Evolutionary conservation across 2,113 vertebrate species (phyloP), one percentile per base, ranked within the genome.

Genomic region (Sminthopsis crassicaudata): DNA sequence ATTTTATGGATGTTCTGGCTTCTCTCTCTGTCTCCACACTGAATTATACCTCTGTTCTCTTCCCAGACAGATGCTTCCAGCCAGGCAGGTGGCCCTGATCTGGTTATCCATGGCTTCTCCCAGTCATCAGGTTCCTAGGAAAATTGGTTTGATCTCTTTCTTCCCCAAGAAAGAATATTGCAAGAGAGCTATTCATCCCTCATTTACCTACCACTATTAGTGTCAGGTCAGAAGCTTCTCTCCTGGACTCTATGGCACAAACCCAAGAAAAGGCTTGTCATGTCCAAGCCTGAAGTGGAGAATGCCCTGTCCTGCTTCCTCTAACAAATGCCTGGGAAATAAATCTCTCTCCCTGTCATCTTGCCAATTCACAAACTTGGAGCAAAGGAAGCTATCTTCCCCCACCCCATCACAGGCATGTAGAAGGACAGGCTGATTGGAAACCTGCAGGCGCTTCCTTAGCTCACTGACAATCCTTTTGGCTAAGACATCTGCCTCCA

Each of bases 401-500:
- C 89, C 25, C 24, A 93, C 0, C 23, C 46, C n/a, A 16, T 57
- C 90, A 54, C 30, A 94, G 91, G 67, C 52, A 93, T 7, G 57
- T 12, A 93, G 91, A 52, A 84, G 57, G 89, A 91, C 84, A 42
- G 52, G 92, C 76, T 95, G 90, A 94, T 95, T 91, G 89, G 50
- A 46, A 67, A 91, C 90, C 96, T 97, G 23, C 46, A 96, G 88
- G 93, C 55, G 94, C 84, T 94, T 94, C 54, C 94, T 96, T 94
- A 76, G 67, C 96, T 95, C 92, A 25, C 19, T 54, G 46, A 92
- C 55, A 91, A 89, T 60, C n/a, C 60, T 36, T 90, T 89, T 93
- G 92, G 54, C 91, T 94, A 53, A 30, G 90, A 92, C 23, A 55
- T 93, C 91, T 55, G 54, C 76, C 95, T 97, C 95, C 89, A 53